Conservation (phyloP, 2,888 invertebrate species). For the Phyto melanocephala region DNA sequence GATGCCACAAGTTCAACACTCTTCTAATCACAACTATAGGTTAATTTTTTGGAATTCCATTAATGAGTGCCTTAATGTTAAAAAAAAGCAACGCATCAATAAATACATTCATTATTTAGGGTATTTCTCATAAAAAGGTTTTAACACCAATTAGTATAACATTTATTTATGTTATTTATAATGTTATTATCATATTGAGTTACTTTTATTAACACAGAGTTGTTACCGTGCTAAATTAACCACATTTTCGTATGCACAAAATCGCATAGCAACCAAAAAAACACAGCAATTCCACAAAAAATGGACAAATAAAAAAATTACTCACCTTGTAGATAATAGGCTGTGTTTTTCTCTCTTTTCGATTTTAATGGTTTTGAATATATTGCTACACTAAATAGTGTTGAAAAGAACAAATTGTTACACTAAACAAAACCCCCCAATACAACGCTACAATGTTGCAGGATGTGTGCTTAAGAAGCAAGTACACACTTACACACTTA, state of each 20-base stretch:
- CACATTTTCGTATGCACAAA: conserved; percentile 29
- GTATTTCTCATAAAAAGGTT: too few relatives aligned
- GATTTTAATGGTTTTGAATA: conserved; percentile 8
- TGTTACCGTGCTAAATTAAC: conserved; percentile 2
- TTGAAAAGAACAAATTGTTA: conserved; percentile 55
- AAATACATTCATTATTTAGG: neutral
- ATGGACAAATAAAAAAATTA: conserved; percentile 30
- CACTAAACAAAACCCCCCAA: conserved; percentile 46
- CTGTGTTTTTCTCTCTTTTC: neutral
- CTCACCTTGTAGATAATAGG: conserved; percentile 44
- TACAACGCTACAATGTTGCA: conserved; percentile 63
- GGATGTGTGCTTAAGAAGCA: conserved; percentile 67
- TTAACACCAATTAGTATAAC: conserved; percentile 33
- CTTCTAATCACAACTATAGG: too few relatives aligned
- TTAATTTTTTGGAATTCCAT: too few relatives aligned
- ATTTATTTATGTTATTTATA: conserved; percentile 36
- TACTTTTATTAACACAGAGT: too few relatives aligned
- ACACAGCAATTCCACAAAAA: neutral
- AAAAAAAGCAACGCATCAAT: neutral
- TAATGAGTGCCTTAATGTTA: too few relatives aligned
- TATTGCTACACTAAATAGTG: conserved; percentile 28
- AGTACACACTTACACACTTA: neutral
- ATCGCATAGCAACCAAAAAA: conserved; percentile 2
- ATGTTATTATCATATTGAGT: conserved; percentile 12
- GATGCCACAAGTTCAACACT: too few relatives aligned